Evolutionary conservation across 2,113 vertebrate species (phyloP).

Genomic region (Nothoprocta pentlandii): DNA sequence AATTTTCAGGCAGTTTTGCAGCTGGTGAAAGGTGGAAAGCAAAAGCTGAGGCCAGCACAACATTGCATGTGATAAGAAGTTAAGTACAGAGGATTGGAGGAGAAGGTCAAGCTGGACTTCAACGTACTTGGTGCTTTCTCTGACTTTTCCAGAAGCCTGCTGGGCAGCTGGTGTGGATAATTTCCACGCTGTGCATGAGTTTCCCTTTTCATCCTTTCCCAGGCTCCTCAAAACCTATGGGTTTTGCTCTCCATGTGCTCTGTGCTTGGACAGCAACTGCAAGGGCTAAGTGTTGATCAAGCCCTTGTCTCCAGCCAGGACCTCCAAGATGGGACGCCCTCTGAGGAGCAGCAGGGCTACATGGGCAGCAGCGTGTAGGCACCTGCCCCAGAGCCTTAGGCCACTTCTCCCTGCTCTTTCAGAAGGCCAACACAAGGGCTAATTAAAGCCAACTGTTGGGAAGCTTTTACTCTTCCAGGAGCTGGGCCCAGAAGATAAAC

Average conservation of each 20-base stretch:
- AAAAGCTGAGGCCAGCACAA: not conserved
- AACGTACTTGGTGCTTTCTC: not conserved
- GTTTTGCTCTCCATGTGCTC: not conserved
- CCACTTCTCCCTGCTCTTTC: not conserved
- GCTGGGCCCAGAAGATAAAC: not conserved
- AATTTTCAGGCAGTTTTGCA: not conserved
- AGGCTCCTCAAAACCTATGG: rapidly evolving
- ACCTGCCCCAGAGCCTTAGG: not conserved
- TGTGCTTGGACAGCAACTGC: not conserved
- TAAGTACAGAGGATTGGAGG: not conserved
- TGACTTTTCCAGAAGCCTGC: not conserved
- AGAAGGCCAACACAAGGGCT: not conserved
- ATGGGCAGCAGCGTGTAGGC: rapidly evolving
- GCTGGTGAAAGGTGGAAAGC: not conserved
- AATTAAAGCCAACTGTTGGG: not conserved
- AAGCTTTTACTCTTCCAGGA: not conserved
- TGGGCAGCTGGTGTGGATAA: not conserved
- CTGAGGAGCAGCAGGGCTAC: not conserved
- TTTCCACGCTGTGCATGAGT: not conserved
- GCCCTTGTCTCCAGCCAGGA: not conserved
- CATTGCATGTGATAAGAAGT: not conserved
- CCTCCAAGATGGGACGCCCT: not conserved
- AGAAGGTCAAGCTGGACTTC: not conserved
- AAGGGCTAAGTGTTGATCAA: rapidly evolving
- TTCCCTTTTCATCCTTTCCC: not conserved